Evolutionary conservation across 2,113 vertebrate species (phyloP), one percentile per base, ranked within the genome.

Genomic region (Echinops telfairi): DNA sequence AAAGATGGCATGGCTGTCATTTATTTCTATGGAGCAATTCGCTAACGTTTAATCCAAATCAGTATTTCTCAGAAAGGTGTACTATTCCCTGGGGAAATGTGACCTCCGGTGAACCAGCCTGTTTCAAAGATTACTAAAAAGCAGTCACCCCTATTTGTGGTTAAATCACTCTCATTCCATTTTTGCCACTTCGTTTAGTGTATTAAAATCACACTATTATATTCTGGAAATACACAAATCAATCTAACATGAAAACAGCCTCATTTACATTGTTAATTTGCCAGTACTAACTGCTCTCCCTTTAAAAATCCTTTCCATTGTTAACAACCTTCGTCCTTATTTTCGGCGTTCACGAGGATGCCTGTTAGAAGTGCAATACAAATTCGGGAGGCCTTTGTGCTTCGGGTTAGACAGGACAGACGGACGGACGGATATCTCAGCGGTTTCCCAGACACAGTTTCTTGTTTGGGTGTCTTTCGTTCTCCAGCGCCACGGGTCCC

Each of bases 391-490:
- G 95, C 89, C 83, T 83, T 89, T 64, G 38, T 7, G 16, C 17
- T 93, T 58, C 84, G 38, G 53, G 10, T 76, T 9, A 25, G 92
- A 90, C 85, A 90, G 92, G 93, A 81, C 94, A n/a, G n/a, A n/a
- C n/a, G n/a, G n/a, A n/a, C n/a, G n/a, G n/a, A n/a, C n/a, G n/a
- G n/a, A n/a, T n/a, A 95, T 83, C 85, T 96, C 53, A 96, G 3
- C 36, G 96, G 90, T 96, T 96, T 89, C 97, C 98, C 77, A 98
- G 97, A 96, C 97, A 97, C 6, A 98, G 95, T 86, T 98, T 98
- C 97, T 98, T 98, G 94, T 87, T 97, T 76, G 96, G 97, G 95
- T 96, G 97, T 68, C 96, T 96, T 27, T 97, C 98, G n/a, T 98
- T 98, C n/a, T 96, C 96, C 82, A 91, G 25, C 0, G 94, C 93